phyloP scores from a whole-genome alignment of 2,888 invertebrate genomes.

The Amphipoea lucens region DNA sequence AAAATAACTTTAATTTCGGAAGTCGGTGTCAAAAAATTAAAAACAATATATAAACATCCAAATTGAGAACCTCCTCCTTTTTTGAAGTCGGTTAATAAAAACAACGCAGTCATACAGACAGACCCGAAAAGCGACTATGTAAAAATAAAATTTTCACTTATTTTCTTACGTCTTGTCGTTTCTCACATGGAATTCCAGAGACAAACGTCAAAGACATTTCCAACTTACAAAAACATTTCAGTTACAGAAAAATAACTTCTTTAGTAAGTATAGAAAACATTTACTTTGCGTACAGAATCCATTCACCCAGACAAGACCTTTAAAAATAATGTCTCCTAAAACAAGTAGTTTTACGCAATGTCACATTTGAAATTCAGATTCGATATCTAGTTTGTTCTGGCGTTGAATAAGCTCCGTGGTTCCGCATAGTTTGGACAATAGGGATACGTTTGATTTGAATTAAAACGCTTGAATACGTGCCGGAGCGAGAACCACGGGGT shows the following conservation, averaged over 20 bases:
- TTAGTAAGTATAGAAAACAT: slow-evolving; percentile 10
- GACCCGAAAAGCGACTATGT: neutral
- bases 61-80: too few relatives aligned
- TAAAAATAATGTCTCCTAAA: slow-evolving; percentile 57
- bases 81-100: neutral
- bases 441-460: slow-evolving; percentile 57
- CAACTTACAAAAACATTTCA: slow-evolving; percentile 8
- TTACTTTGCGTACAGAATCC: slow-evolving; percentile 18
- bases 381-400: slow-evolving; percentile 66
- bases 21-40: too few relatives aligned
- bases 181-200: neutral
- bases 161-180: neutral
- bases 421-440: slow-evolving; percentile 60
- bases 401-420: slow-evolving; percentile 53
- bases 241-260: slow-evolving; percentile 22
- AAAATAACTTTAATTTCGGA: too few relatives aligned
- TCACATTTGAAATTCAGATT: slow-evolving; percentile 71
- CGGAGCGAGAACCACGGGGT: slow-evolving; percentile 13
- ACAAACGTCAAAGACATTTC: slow-evolving; percentile 9
- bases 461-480: slow-evolving; percentile 61
- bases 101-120: neutral
- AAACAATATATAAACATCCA: too few relatives aligned
- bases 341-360: slow-evolving; percentile 56
- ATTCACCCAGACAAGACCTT: slow-evolving; percentile 29
- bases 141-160: neutral